These are phyloP conservation scores for Lysiphlebus fabarum DNA, from an alignment of 1,140 invertebrate genomes.

Conservation along the genomic window DNA sequence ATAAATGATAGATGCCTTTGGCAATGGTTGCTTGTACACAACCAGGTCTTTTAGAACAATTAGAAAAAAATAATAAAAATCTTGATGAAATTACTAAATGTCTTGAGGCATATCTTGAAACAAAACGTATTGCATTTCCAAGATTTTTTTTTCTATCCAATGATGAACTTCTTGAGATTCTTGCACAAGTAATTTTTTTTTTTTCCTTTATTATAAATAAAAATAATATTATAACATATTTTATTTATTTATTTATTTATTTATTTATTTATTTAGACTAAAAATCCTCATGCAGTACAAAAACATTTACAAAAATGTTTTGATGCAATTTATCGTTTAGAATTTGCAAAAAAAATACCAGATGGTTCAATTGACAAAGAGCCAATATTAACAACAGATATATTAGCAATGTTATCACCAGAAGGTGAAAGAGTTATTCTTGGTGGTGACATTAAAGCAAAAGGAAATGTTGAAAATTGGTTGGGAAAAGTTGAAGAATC, in stretches of 20 bases:
- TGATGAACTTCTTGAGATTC: constrained; percentile 81
- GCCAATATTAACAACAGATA: constrained; percentile 66
- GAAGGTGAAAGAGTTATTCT: constrained; percentile 77
- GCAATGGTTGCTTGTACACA: constrained; percentile 68
- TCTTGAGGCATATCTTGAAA: constrained; percentile 79
- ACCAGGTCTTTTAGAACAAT: constrained; percentile 65
- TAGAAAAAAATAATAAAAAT: constrained; percentile 72
- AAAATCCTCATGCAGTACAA: constrained; percentile 83
- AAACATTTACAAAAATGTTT: constrained; percentile 87
- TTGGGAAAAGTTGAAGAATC: constrained; percentile 79
- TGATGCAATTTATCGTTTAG: constrained; percentile 76
- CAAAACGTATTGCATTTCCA: constrained; percentile 78
- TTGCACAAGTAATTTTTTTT: constrained; percentile 54
- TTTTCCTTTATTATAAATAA: constrained; percentile 3
- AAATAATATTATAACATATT: not conserved
- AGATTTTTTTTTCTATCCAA: constrained; percentile 87
- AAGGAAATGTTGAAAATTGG: constrained; percentile 88
- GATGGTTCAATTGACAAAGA: constrained; percentile 33
- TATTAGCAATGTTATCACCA: constrained; percentile 81
- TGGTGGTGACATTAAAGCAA: constrained; percentile 77
- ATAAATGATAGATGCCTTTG: constrained; percentile 59
- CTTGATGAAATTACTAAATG: constrained; percentile 81
- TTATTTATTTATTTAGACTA: too few relatives aligned
- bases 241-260: too few relatives aligned
- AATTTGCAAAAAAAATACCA: constrained; percentile 60